These are phyloP conservation scores for Leptestheria dahalacensis DNA, from an alignment of 1,140 invertebrate genomes.

Conservation along the genomic window DNA sequence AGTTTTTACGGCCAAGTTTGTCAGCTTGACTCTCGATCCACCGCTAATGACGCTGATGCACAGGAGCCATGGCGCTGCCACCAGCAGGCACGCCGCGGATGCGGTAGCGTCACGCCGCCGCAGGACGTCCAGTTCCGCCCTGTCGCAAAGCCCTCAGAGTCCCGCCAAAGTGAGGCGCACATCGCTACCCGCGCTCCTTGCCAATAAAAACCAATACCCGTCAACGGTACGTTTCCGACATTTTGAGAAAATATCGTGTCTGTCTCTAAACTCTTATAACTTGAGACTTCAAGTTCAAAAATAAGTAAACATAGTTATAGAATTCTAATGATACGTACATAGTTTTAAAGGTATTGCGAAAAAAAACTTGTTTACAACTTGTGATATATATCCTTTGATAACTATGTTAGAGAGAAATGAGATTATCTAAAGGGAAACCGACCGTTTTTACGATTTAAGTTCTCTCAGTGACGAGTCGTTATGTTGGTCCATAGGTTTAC, in stretches of 20 bases:
- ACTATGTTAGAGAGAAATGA: no score
- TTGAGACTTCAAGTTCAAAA: no score
- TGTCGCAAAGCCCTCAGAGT: constrained; percentile 1
- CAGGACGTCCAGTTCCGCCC: constrained; percentile 23
- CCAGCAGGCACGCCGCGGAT: constrained; percentile 1
- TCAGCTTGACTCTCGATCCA: constrained; percentile 27
- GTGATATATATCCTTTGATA: no score
- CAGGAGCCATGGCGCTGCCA: neutral
- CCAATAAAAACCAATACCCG: neutral
- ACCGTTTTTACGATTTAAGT: no score
- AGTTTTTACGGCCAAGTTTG: constrained; percentile 29
- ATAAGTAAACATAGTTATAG: no score
- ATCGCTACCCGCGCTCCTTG: constrained; percentile 3
- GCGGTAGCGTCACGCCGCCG: constrained; percentile 26
- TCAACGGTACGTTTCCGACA: neutral
- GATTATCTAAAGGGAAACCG: no score
- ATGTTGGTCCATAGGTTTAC: no score
- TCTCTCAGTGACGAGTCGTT: no score
- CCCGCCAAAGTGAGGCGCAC: neutral
- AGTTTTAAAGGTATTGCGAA: no score
- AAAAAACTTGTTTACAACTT: no score
- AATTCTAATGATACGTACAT: no score
- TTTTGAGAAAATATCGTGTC: neutral
- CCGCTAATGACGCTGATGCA: constrained; percentile 22
- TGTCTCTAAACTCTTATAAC: neutral